Conservation (phyloP, 2,888 invertebrate species). For the Blastobasis adustella region DNA sequence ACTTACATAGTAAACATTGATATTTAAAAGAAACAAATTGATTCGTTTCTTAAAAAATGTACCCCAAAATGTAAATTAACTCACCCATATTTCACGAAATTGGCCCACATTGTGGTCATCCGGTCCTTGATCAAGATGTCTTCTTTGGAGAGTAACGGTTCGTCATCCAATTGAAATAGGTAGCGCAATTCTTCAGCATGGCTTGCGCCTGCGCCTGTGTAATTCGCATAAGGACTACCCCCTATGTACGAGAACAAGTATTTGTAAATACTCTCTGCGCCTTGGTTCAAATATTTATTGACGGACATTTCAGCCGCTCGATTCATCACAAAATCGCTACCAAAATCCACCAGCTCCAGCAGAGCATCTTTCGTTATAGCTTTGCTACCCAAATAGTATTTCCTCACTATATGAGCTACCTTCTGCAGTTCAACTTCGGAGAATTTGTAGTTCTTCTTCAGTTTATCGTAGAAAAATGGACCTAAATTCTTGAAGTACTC, state of each 20-base stretch:
- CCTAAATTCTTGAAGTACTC: constrained; percentile 17
- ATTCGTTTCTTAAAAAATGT: not conserved
- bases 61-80: constrained; percentile 8
- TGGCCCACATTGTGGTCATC: constrained; percentile 37
- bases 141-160: constrained; percentile 19
- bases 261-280: not conserved
- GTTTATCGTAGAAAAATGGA: constrained; percentile 14
- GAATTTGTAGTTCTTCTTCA: constrained; percentile 17
- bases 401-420: not conserved
- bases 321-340: not conserved
- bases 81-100: constrained; percentile 44
- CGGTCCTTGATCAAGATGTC: constrained; percentile 28
- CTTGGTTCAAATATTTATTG: not conserved
- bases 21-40: too few relatives aligned
- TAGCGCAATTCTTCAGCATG: not conserved
- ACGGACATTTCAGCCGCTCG: not conserved
- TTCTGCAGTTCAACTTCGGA: constrained; percentile 13
- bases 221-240: not conserved
- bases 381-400: not conserved
- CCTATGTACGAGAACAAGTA: constrained; percentile 1
- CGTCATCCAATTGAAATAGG: constrained; percentile 6
- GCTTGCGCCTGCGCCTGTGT: not conserved
- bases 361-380: not conserved
- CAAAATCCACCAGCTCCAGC: not conserved
- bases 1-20: too few relatives aligned